Conservation (phyloP, 2,113 vertebrate genomes). For the Perca fluviatilis region DNA sequence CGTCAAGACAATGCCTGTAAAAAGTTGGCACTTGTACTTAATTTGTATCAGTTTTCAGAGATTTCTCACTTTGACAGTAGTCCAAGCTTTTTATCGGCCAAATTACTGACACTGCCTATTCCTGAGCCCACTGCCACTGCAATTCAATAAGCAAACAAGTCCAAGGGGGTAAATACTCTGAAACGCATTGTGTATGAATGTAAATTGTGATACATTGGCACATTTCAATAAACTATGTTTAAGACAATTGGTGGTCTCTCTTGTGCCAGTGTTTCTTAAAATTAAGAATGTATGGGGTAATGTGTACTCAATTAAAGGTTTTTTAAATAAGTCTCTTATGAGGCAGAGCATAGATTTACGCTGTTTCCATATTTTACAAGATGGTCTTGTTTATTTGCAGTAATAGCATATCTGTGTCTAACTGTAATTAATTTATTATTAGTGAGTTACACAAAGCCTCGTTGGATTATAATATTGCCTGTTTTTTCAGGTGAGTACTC, state of each 20-base stretch:
- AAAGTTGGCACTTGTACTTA: background rate
- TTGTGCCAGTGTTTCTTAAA: background rate
- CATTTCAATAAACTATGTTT: background rate
- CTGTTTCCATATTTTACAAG: background rate
- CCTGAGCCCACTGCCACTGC: too few relatives aligned
- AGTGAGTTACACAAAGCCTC: background rate
- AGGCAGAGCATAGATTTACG: background rate
- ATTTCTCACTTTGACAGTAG: background rate
- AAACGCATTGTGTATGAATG: background rate
- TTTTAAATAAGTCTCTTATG: background rate
- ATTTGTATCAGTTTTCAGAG: background rate
- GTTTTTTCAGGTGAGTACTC: conserved; percentile 90
- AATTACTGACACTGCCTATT: too few relatives aligned
- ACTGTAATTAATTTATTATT: background rate
- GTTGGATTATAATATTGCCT: background rate
- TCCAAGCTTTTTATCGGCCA: background rate
- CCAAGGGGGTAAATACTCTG: background rate
- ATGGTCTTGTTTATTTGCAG: background rate
- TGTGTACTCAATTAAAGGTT: background rate
- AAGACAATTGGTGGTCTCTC: too few relatives aligned
- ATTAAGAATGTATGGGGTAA: background rate
- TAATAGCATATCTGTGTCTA: background rate
- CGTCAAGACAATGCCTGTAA: background rate
- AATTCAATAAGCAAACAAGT: background rate
- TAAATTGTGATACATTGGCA: too few relatives aligned